A percentile compares a stretch with the other conserved stretches of the same genome.
These are phyloP conservation scores for Caenorhabditis latens DNA, from an alignment of 1,140 invertebrate genomes.

Conservation along the genomic window DNA sequence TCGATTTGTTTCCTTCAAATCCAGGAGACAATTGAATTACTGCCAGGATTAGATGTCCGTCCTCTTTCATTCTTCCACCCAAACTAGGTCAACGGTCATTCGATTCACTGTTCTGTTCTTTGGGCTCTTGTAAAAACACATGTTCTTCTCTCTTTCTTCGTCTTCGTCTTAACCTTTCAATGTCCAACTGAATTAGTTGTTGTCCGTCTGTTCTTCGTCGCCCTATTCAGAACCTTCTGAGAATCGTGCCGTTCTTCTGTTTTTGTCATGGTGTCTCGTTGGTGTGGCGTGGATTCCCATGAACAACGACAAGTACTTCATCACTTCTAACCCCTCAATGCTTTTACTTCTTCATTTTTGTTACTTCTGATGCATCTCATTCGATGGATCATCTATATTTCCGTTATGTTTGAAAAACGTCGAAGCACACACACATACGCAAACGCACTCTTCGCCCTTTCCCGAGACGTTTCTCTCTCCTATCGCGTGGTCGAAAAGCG, in stretches of 20 bases:
- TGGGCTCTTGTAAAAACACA: slow-evolving; percentile 14
- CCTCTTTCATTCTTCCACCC: not conserved
- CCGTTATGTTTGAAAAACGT: slow-evolving; percentile 23
- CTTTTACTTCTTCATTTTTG: not conserved
- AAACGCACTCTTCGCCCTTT: slow-evolving; percentile 53
- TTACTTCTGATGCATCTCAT: not conserved
- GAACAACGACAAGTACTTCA: slow-evolving; percentile 32
- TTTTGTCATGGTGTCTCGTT: not conserved
- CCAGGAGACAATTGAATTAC: no score
- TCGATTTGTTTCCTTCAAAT: no score
- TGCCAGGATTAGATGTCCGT: not conserved
- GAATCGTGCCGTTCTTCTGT: slow-evolving; percentile 14
- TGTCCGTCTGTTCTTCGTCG: no score
- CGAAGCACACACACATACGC: slow-evolving; percentile 42
- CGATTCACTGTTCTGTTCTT: not conserved
- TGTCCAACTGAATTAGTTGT: slow-evolving; percentile 15
- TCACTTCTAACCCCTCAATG: not conserved
- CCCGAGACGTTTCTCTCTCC: slow-evolving; percentile 46
- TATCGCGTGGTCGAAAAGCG: slow-evolving; percentile 39
- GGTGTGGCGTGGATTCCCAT: not conserved
- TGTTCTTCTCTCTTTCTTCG: not conserved
- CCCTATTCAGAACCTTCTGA: slow-evolving; percentile 33
- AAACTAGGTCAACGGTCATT: slow-evolving; percentile 7
- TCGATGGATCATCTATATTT: slow-evolving; percentile 1
- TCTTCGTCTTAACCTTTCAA: not conserved